Conservation (phyloP, 1,140 invertebrate species). For the Adelges cooleyi region DNA sequence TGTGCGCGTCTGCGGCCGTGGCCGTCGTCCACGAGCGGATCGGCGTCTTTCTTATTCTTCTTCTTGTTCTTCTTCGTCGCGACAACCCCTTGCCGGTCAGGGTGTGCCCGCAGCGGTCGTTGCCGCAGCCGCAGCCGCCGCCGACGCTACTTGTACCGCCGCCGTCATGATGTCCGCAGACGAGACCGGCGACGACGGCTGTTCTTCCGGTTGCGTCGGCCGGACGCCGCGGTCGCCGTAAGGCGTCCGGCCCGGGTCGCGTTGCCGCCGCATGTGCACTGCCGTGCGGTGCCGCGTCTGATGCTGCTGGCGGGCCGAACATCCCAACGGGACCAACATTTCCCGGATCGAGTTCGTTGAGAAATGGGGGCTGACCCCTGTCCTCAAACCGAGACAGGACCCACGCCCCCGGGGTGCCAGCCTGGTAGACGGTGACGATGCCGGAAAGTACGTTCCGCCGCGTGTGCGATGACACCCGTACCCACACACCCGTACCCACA, state of each 20-base stretch:
- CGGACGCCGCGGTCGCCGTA: neutral
- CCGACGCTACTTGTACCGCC: no score
- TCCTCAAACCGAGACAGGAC: constrained; percentile 86
- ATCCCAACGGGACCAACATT: constrained; percentile 64
- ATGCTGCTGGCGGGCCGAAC: constrained; percentile 37
- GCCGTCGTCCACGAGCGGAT: neutral
- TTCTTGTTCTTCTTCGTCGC: no score
- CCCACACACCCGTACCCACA: no score
- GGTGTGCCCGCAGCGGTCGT: no score
- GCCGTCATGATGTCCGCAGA: neutral
- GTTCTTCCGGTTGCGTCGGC: neutral
- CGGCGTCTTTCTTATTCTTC: no score
- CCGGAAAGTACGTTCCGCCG: constrained; percentile 25
- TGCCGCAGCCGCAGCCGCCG: no score
- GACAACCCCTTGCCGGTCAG: no score
- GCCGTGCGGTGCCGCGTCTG: constrained; percentile 24
- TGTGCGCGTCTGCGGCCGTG: neutral
- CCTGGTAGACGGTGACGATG: constrained; percentile 26
- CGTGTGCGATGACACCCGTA: no score
- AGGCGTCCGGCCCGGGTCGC: neutral
- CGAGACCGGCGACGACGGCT: neutral
- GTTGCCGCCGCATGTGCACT: constrained; percentile 14
- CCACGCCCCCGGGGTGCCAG: constrained; percentile 54
- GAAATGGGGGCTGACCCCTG: constrained; percentile 90
- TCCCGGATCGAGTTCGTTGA: constrained; percentile 88